phyloP scores from a whole-genome alignment of 2,113 vertebrate species.

The Gadus macrocephalus region DNA sequence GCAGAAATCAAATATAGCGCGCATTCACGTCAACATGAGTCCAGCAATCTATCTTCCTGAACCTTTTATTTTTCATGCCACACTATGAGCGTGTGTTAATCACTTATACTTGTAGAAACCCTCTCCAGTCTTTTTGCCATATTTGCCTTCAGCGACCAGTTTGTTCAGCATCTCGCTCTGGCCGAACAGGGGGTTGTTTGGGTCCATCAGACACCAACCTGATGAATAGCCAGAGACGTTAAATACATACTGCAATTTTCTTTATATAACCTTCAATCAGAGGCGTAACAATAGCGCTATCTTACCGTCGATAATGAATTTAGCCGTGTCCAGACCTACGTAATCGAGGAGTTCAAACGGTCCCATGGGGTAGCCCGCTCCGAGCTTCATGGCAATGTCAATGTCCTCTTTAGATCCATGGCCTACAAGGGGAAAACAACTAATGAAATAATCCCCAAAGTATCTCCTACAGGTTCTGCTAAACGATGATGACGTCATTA shows the following conservation, averaged over 20 bases:
- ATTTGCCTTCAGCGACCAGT: constrained; percentile 87
- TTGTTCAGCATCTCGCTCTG: constrained; percentile 79
- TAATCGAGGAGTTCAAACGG: constrained; percentile 95
- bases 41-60: no score
- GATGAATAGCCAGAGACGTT: neutral
- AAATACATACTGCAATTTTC: neutral
- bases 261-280: no score
- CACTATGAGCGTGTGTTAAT: neutral
- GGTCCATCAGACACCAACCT: constrained; percentile 85
- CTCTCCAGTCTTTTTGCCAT: constrained; percentile 90
- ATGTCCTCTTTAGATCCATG: constrained; percentile 97
- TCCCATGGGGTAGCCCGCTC: constrained; percentile 94
- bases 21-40: no score
- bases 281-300: neutral
- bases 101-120: constrained; percentile 93
- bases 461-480: no score
- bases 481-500: no score
- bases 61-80: no score
- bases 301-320: constrained; percentile 93
- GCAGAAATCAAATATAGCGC: no score
- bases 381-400: constrained; percentile 92
- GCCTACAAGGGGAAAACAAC: constrained; percentile 64
- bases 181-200: constrained; percentile 80
- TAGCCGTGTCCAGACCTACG: constrained; percentile 89
- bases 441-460: no score